These are phyloP conservation scores for Orchesella cincta DNA, from an alignment of 1,140 invertebrate genomes.

Conservation along the genomic window DNA sequence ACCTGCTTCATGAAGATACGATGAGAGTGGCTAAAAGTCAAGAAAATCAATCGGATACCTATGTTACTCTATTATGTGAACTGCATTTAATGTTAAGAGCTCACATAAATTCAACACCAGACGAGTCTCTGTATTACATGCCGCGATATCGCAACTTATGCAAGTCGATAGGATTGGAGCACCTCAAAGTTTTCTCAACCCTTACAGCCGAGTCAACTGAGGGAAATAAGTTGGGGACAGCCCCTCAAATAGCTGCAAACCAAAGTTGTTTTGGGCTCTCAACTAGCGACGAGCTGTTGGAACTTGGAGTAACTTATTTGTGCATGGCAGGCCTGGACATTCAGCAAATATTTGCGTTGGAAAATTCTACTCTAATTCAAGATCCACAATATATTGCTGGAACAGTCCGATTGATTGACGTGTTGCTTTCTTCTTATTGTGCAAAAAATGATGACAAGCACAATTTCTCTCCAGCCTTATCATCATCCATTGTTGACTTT, in stretches of 20 bases:
- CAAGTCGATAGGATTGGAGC: slow-evolving; percentile 40
- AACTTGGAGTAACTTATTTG: slow-evolving; percentile 48
- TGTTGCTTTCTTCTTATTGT: slow-evolving; percentile 28
- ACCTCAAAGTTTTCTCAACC: slow-evolving; percentile 30
- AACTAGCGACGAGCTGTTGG: slow-evolving; percentile 33
- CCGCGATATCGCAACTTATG: slow-evolving; percentile 32
- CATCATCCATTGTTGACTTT: slow-evolving; percentile 43
- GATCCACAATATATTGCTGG: slow-evolving; percentile 41
- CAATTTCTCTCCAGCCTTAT: slow-evolving; percentile 39
- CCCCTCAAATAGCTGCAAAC: background rate
- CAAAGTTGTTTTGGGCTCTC: background rate
- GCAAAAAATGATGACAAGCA: slow-evolving; percentile 22
- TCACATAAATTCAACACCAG: slow-evolving; percentile 38
- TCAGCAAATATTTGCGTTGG: slow-evolving; percentile 38
- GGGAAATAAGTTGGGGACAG: background rate
- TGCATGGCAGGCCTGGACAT: slow-evolving; percentile 38
- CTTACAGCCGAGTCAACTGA: background rate
- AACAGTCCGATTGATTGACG: slow-evolving; percentile 43
- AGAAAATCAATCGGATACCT: slow-evolving; percentile 38
- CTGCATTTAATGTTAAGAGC: slow-evolving; percentile 40
- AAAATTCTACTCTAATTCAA: slow-evolving; percentile 33
- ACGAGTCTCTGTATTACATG: background rate
- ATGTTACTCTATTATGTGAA: slow-evolving; percentile 44
- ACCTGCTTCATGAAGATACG: slow-evolving; percentile 42
- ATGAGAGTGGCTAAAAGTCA: slow-evolving; percentile 37